Evolutionary conservation across 2,797 vertebrate genomes (phyloP), one percentile per base, ranked within the genome.

Genomic region (Helicolenus hilgendorfi): DNA sequence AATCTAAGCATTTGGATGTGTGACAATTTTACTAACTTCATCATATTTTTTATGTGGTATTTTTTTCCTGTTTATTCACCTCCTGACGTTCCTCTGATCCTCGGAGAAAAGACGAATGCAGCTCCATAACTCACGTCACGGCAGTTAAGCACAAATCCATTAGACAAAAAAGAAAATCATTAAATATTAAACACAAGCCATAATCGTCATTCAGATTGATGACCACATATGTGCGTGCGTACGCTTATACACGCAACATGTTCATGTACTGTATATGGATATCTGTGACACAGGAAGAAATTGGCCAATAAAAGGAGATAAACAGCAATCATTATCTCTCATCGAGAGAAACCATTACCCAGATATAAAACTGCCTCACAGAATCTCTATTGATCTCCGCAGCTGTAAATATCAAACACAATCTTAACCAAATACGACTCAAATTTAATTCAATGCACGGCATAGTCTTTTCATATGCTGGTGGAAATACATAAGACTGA

Each of bases 121-220:
- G 65, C 72, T 73, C 62, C 41, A 58, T 86, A 74, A 85, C 22
- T 91, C 81, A 74, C 2, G 2, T 68, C 58, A 71, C 7, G 29
- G 53, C 70, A 81, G 77, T 81, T 64, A 81, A 72, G 79, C 45
- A 76, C 55, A 72, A 87, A 90, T 81, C 79, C 86, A 90, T 93
- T 81, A 87, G 65, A 72, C 53, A 77, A 84, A 24, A 56, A n/a
- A 5, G 22, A 81, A 53, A 56, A 60, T 14, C 67, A 92, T 92
- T 29, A 94, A 93, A 91, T 89, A 92, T 89, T 92, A 82, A 92
- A 68, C 4, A 24, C 3, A 10, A 11, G 35, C 78, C 33, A n/a
- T 69, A 71, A 53, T 60, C 8, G 0, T 87, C 26, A 49, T 78
- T 60, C 49, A 59, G 31, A 71, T 38, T 69, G 63, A 83, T 83